A percentile compares a stretch with the other conserved stretches of the same genome.
These are phyloP conservation scores for Crocidura indochinensis DNA, from an alignment of 2,797 vertebrate species.

Conservation along the genomic window DNA sequence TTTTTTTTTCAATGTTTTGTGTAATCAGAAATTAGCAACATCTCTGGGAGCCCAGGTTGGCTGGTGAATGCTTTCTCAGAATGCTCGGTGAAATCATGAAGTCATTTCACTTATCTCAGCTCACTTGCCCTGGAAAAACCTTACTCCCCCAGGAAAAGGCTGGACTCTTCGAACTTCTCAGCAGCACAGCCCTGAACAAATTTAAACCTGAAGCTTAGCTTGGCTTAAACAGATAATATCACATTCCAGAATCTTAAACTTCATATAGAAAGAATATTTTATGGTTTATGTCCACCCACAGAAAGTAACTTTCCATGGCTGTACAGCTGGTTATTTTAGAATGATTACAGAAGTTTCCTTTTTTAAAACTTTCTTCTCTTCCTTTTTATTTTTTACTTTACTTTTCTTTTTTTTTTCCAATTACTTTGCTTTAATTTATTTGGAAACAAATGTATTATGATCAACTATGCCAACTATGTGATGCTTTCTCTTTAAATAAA, in stretches of 20 bases:
- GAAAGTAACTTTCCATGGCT: background rate
- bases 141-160: background rate
- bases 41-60: background rate
- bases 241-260: constrained; percentile 58
- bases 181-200: background rate
- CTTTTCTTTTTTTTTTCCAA: too few relatives aligned
- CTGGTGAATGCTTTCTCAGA: constrained; percentile 2
- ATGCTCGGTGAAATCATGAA: background rate
- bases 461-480: too few relatives aligned
- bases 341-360: background rate
- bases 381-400: too few relatives aligned
- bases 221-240: constrained; percentile 51
- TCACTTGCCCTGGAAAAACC: background rate
- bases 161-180: background rate
- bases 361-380: constrained; percentile 4
- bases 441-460: too few relatives aligned
- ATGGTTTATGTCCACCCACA: constrained; percentile 36
- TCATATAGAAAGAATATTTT: constrained; percentile 31
- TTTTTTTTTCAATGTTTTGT: background rate
- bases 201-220: constrained; percentile 34
- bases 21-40: constrained; percentile 37
- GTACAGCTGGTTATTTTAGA: constrained; percentile 54
- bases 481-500: too few relatives aligned
- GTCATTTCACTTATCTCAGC: constrained; percentile 1
- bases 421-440: too few relatives aligned